Evolutionary conservation across 2,888 invertebrate species (phyloP), one percentile per base, ranked within the genome.

Genomic region (Caenorhabditis macrosperma): DNA sequence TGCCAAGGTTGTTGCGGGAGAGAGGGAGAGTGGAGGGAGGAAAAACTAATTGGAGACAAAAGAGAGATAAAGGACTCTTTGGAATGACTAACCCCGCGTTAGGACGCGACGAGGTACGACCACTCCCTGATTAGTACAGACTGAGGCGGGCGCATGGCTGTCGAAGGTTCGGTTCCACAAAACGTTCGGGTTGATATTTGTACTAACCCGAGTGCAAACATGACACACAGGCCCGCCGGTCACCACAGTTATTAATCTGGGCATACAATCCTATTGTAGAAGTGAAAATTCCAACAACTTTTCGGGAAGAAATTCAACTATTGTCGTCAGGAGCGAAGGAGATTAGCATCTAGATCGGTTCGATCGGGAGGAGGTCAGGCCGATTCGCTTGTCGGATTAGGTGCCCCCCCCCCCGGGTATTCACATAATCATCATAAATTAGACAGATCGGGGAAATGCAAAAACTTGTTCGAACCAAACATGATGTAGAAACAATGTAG

Each of bases 271-370:
- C 74, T 50, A 64, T 74, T 74, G 74, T 74, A 64, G 46, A 74
- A 74, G 74, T 74, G 74, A 74, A 74, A 74, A 64, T 64, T 59
- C 64, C 57, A 44, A 64, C 72, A 63, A 44, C 55, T 63, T 63
- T 63, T 52, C 72, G 30, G 54, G 50, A n/a, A 26, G 35, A 59
- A 64, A 41, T 63, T 72, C 38, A 66, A 64, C 57, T 38, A 35
- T 7, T 33, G 57, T 7, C 61, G 9, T 15, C 26, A 3, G 24
- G 30, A 52, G 30, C 48, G 33, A 22, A 38, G 24, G 24, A 72
- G 74, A 74, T 74, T 74, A 74, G 74, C 74, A 74, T 74, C 74
- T 63, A 55, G 64, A 74, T 74, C 74, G 74, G 74, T 59, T 74
- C 46, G 57, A 63, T 35, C 30, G 28, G 33, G 61, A 68, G 59